These are phyloP conservation scores for Sylvia borin DNA, from an alignment of 2,797 vertebrate species.

Conservation along the genomic window DNA sequence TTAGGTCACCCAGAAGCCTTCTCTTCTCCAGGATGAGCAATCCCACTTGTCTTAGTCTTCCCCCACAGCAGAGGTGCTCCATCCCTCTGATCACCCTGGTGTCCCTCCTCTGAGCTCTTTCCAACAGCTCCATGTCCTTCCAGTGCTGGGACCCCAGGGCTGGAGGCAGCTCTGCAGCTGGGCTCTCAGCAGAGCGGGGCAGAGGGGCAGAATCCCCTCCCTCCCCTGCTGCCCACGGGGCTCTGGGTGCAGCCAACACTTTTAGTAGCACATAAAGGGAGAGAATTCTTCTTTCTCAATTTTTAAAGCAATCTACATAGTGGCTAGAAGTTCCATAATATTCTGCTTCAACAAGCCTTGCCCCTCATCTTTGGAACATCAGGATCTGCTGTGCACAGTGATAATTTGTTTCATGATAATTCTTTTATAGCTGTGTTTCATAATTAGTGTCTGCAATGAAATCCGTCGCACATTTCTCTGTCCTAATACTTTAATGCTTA, in stretches of 20 bases:
- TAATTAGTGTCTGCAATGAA: background rate
- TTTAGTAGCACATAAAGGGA: background rate
- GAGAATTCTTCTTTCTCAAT: background rate
- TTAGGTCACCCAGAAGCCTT: background rate
- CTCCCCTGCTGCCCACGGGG: background rate
- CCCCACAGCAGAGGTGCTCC: accelerated
- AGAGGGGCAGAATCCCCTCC: background rate
- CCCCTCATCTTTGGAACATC: background rate
- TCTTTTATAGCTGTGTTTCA: background rate
- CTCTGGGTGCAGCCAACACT: background rate
- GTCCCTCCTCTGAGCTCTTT: background rate
- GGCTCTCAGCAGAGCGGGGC: background rate
- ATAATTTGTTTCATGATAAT: background rate
- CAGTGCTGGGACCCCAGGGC: background rate
- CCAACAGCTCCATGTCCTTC: background rate
- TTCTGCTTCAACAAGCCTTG: background rate
- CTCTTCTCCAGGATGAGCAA: background rate
- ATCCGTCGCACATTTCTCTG: background rate
- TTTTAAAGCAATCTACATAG: background rate
- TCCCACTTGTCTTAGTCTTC: background rate
- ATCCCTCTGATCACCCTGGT: background rate
- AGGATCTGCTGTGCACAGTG: background rate
- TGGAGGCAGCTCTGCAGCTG: background rate
- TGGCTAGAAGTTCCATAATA: background rate
- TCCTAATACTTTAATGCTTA: background rate